Evolutionary conservation across 2,797 vertebrate genomes (phyloP).

Genomic region (Galaxias olidus): DNA sequence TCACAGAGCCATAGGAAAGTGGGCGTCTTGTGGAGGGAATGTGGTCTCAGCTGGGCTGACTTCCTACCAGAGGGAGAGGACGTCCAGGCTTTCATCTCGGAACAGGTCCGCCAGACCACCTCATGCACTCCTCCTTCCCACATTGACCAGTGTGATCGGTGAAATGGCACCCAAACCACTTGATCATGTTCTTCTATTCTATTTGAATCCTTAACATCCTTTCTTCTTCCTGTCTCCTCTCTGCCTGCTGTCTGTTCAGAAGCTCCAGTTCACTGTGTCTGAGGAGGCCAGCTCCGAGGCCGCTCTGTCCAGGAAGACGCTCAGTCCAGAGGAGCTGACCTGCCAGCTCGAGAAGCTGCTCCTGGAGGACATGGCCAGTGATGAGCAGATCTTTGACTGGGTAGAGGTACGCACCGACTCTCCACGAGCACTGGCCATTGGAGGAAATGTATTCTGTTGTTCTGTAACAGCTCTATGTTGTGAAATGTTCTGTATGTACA

Average conservation of each 20-base stretch:
- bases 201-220: background rate
- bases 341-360: slow-evolving; percentile 90
- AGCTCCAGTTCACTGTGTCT: slow-evolving; percentile 85
- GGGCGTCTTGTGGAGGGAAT: slow-evolving; percentile 90
- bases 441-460: background rate
- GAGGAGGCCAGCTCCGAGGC: slow-evolving; percentile 54
- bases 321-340: slow-evolving; percentile 85
- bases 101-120: slow-evolving; percentile 79
- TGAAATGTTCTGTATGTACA: background rate
- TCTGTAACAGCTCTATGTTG: too few species aligned
- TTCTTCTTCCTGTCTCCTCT: background rate
- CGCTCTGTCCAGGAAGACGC: slow-evolving; percentile 40
- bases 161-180: background rate
- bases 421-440: too few species aligned
- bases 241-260: slow-evolving; percentile 73
- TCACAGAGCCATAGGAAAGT: slow-evolving; percentile 96
- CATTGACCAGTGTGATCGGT: too few species aligned
- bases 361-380: slow-evolving; percentile 89
- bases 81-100: slow-evolving; percentile 86
- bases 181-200: background rate
- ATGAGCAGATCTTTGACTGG: slow-evolving; percentile 98
- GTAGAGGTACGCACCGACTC: slow-evolving; percentile 84
- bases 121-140: background rate
- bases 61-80: slow-evolving; percentile 89
- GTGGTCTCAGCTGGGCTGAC: slow-evolving; percentile 88